Percentiles rank a stretch among this genome's conserved stretches.
These are phyloP conservation scores for Lysandra bellargus DNA, from an alignment of 2,888 invertebrate species.

Conservation along the genomic window DNA sequence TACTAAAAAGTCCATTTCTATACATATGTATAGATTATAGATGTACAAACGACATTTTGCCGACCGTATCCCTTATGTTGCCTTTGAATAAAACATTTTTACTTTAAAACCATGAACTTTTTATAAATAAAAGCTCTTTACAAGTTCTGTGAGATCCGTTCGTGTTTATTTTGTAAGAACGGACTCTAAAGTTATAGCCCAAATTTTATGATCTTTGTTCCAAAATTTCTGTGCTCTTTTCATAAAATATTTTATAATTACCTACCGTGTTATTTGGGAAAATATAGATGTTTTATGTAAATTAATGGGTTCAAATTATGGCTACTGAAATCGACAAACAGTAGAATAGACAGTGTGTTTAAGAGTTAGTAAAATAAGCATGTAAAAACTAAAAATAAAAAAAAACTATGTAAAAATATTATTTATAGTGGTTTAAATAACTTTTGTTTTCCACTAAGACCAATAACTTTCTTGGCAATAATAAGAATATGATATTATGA, in stretches of 20 bases:
- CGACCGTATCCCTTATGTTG: neutral
- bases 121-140: conserved; percentile 10
- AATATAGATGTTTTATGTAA: neutral
- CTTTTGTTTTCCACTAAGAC: too few species aligned
- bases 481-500: too few species aligned
- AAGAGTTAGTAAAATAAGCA: too few species aligned
- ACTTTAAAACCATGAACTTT: neutral
- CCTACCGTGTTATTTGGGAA: neutral
- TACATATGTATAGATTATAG: too few species aligned
- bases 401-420: too few species aligned
- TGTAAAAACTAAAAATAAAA: too few species aligned
- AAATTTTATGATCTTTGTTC: conserved; percentile 10
- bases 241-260: neutral
- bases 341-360: too few species aligned
- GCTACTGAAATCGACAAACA: too few species aligned
- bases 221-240: neutral
- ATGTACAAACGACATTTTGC: neutral
- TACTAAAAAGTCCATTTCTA: too few species aligned
- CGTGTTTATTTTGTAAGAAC: conserved; percentile 1
- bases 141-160: conserved; percentile 13
- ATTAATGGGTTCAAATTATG: too few species aligned
- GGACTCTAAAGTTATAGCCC: conserved; percentile 1
- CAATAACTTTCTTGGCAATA: too few species aligned
- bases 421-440: too few species aligned
- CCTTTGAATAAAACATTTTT: conserved; percentile 19